Conservation (phyloP, 2,113 vertebrate species). For the Raja brachyura region DNA sequence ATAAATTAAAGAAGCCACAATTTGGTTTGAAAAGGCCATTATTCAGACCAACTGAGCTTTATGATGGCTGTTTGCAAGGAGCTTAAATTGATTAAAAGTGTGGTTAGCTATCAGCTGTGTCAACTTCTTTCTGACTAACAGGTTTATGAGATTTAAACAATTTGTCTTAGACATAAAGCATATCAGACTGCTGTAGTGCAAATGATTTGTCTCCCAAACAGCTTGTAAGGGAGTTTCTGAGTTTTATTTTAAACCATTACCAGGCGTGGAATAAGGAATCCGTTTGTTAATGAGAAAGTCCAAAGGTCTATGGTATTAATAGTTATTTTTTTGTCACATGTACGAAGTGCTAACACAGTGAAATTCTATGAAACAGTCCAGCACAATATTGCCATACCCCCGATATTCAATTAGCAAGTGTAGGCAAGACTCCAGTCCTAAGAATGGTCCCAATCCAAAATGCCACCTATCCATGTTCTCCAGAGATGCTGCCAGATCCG, state of each 20-base stretch:
- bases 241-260: background rate
- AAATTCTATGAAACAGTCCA: no score
- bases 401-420: no score
- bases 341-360: no score
- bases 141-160: constrained; percentile 21
- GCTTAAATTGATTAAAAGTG: constrained; percentile 31
- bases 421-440: no score
- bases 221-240: background rate
- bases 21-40: constrained; percentile 8
- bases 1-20: constrained; percentile 12
- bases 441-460: no score
- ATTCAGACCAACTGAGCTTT: background rate
- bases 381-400: no score
- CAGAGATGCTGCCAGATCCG: no score
- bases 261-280: background rate
- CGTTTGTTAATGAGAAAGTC: background rate
- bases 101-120: background rate
- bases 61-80: constrained; percentile 5
- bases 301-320: no score
- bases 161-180: background rate
- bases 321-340: background rate
- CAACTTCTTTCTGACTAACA: constrained; percentile 8
- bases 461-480: no score
- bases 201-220: background rate
- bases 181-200: background rate